phyloP scores from a whole-genome alignment of 2,797 vertebrate genomes.

The Takifugu rubripes region DNA sequence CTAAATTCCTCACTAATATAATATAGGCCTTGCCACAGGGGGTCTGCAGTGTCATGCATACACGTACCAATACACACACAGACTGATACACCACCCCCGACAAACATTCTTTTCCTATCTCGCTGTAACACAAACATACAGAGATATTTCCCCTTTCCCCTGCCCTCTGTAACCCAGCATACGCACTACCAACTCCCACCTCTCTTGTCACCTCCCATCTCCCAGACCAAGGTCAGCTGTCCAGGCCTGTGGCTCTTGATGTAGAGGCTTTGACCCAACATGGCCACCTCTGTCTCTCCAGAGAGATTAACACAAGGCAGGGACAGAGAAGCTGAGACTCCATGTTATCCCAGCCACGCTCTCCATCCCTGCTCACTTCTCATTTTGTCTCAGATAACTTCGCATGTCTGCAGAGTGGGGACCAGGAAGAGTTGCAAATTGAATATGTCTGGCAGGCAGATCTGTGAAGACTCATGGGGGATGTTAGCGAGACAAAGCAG shows the following conservation, averaged over 20 bases:
- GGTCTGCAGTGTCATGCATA: slow-evolving; percentile 63
- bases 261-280: slow-evolving; percentile 77
- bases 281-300: slow-evolving; percentile 74
- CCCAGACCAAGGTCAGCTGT: slow-evolving; percentile 76
- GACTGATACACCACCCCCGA: slow-evolving; percentile 36
- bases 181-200: slow-evolving; percentile 69
- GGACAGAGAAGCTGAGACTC: slow-evolving; percentile 66
- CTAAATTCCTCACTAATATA: slow-evolving; percentile 59
- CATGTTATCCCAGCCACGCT: slow-evolving; percentile 64
- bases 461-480: slow-evolving; percentile 69
- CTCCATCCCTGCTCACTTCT: slow-evolving; percentile 63
- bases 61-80: slow-evolving; percentile 61
- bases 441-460: slow-evolving; percentile 77
- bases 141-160: slow-evolving; percentile 63
- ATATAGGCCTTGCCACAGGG: slow-evolving; percentile 62
- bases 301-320: slow-evolving; percentile 76
- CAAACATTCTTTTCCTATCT: slow-evolving; percentile 61
- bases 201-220: slow-evolving; percentile 75
- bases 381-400: slow-evolving; percentile 71
- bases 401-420: slow-evolving; percentile 64
- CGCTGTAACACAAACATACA: slow-evolving; percentile 39
- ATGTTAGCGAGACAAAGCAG: slow-evolving; percentile 66
- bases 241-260: slow-evolving; percentile 67
- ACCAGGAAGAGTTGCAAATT: slow-evolving; percentile 76
- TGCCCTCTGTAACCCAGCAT: slow-evolving; percentile 72